Percentiles rank a stretch among this genome's conserved stretches.
Evolutionary conservation across 1,140 invertebrate species (phyloP).

Genomic region (Riptortus pedestris): DNA sequence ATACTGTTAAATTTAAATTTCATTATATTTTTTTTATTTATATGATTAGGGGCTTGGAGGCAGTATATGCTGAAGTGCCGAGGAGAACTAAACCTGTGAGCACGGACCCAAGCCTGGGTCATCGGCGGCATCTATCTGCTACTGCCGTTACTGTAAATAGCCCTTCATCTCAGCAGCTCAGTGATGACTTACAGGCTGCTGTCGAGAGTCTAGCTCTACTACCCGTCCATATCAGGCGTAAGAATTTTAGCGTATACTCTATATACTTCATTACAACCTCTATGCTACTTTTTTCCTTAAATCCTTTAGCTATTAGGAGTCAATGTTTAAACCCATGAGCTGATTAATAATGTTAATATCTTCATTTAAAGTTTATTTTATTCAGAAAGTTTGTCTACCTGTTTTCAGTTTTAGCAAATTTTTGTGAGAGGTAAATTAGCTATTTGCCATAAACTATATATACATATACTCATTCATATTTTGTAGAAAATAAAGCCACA

Average conservation of each 20-base stretch:
- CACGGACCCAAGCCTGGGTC: constrained; percentile 38
- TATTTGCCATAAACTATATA: too few relatives aligned
- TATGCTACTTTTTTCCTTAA: background rate
- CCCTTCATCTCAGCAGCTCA: constrained; percentile 35
- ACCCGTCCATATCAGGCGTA: constrained; percentile 32
- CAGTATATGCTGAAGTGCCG: constrained; percentile 37
- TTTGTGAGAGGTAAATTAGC: too few relatives aligned
- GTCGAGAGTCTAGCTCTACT: constrained; percentile 44
- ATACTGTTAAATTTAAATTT: too few relatives aligned
- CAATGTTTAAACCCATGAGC: too few relatives aligned
- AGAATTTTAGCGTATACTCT: constrained; percentile 15
- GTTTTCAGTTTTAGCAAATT: too few relatives aligned
- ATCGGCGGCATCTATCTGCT: constrained; percentile 46
- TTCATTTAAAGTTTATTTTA: too few relatives aligned
- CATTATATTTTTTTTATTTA: too few relatives aligned
- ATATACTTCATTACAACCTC: constrained; percentile 4
- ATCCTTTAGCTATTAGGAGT: too few relatives aligned
- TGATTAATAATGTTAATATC: too few relatives aligned
- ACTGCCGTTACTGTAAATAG: constrained; percentile 37
- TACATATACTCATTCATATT: too few relatives aligned
- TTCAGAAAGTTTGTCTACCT: too few relatives aligned
- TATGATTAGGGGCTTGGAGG: constrained; percentile 31
- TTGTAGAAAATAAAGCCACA: too few relatives aligned
- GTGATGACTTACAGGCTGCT: constrained; percentile 44
- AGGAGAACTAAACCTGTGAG: constrained; percentile 28